phyloP scores from a whole-genome alignment of 2,888 invertebrate genomes.

The Agriopis marginaria region DNA sequence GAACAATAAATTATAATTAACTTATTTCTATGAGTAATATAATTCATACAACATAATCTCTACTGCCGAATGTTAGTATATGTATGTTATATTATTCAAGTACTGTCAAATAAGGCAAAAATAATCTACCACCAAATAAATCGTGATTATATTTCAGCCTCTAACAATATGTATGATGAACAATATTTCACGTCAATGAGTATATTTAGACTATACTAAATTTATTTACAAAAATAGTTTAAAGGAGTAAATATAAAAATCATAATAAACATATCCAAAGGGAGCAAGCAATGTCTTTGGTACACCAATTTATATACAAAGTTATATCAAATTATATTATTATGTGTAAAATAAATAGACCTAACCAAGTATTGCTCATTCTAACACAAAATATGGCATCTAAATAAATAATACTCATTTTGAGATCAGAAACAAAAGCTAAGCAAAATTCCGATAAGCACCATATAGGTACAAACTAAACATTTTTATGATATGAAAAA shows the following conservation, averaged over 20 bases:
- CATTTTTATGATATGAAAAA: slow-evolving; percentile 18
- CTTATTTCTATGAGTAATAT: slow-evolving; percentile 54
- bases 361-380: slow-evolving; percentile 72
- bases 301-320: slow-evolving; percentile 78
- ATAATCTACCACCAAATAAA: slow-evolving; percentile 63
- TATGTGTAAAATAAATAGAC: slow-evolving; percentile 66
- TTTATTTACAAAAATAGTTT: slow-evolving; percentile 61
- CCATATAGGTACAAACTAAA: slow-evolving; percentile 63
- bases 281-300: slow-evolving; percentile 79
- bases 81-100: slow-evolving; percentile 1
- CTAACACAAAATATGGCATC: slow-evolving; percentile 82
- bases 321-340: slow-evolving; percentile 61
- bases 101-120: slow-evolving; percentile 27
- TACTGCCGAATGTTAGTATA: slow-evolving; percentile 34
- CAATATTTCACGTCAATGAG: slow-evolving; percentile 68
- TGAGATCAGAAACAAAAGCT: slow-evolving; percentile 83
- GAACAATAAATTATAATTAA: slow-evolving; percentile 53
- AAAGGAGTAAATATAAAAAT: slow-evolving; percentile 56
- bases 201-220: slow-evolving; percentile 55
- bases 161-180: slow-evolving; percentile 62
- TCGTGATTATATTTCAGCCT: slow-evolving; percentile 55
- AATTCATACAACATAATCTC: slow-evolving; percentile 46
- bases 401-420: slow-evolving; percentile 85
- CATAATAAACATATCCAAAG: slow-evolving; percentile 68
- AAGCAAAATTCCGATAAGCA: slow-evolving; percentile 73